Percentiles rank a stretch among this genome's conserved stretches.
These are phyloP conservation scores for Drosophila parabipectinata DNA, from an alignment of 1,140 invertebrate genomes.

Conservation along the genomic window DNA sequence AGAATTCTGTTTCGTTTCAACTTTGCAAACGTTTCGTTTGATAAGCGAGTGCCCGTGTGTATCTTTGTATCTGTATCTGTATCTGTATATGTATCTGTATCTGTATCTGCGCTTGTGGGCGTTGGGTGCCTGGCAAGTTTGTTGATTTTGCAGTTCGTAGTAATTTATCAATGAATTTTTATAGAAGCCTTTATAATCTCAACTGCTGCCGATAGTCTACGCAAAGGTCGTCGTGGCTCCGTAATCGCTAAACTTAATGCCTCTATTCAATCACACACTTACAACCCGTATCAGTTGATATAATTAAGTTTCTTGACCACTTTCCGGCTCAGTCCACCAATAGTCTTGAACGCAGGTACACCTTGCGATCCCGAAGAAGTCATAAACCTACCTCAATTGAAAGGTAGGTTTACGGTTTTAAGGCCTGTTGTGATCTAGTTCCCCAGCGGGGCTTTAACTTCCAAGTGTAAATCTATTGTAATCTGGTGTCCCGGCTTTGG, in stretches of 20 bases:
- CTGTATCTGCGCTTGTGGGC: slow-evolving; percentile 1
- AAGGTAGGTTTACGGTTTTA: neutral
- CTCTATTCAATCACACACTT: slow-evolving; percentile 43
- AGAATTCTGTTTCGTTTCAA: slow-evolving; percentile 63
- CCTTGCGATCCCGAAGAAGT: neutral
- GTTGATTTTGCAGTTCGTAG: slow-evolving; percentile 55
- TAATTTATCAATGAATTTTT: slow-evolving; percentile 76
- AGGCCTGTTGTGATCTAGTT: neutral
- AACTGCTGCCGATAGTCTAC: slow-evolving; percentile 12
- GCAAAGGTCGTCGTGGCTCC: slow-evolving; percentile 27
- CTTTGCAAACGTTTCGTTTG: slow-evolving; percentile 59
- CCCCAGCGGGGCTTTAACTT: neutral
- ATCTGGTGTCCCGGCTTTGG: neutral
- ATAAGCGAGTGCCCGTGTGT: slow-evolving; percentile 30
- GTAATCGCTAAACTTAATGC: slow-evolving; percentile 65
- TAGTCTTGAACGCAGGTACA: slow-evolving; percentile 11
- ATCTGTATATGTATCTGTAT: slow-evolving; percentile 7
- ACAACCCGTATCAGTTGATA: slow-evolving; percentile 27
- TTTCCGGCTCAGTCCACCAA: slow-evolving; percentile 35
- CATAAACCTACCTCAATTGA: slow-evolving; percentile 28
- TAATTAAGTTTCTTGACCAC: slow-evolving; percentile 9
- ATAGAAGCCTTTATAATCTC: slow-evolving; percentile 43
- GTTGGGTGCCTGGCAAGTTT: slow-evolving; percentile 6
- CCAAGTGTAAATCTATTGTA: neutral
- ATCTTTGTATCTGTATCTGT: slow-evolving; percentile 13